Evolutionary conservation across 2,797 vertebrate genomes (phyloP), one percentile per base, ranked within the genome.

Genomic region (Galagoides demidoff): DNA sequence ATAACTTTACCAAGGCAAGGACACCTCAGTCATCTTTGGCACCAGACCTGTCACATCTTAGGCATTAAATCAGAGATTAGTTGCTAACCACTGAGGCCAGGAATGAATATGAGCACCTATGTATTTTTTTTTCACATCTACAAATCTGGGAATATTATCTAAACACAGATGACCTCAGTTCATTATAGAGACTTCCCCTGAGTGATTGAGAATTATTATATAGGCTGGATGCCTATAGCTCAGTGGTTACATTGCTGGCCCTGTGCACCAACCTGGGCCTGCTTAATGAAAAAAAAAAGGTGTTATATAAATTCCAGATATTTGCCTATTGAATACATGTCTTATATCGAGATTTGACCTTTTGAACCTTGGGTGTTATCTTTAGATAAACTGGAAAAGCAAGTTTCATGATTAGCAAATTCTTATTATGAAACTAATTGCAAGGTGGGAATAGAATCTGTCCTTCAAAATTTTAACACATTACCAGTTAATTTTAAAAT

Each of bases 361-460:
- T 95, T 9, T 37, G 52, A 23, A 9, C 29, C 20, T 27, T 0
- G 0, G 49, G 49, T 87, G 31, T 73, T 97, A 90, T 88, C 85
- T 82, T 82, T 87, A 45, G 57, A 29, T 87, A 76, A 89, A 76
- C 66, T 91, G 31, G 3, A 39, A 96, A 96, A 86, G 39, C 66
- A 92, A 52, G 45, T 83, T 83, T 85, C 68, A 68, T 57, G 81
- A 88, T 77, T 79, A 87, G 59, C 85, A 91, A 39, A 39, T 85
- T 85, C 68, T 88, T 64, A 63, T 81, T 77, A 95, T 63, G 43
- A 92, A 82, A 73, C 25, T 29, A 81, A 84, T 63, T 87, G 59
- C 89, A 94, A 64, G 68, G 39, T 90, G 85, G 89, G 70, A 93
- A 83, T 12, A 92, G 57, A 63, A 85, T 71, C 82, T 61, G 84